Evolutionary conservation across 2,113 vertebrate species (phyloP).

Genomic region (Aegotheles bennettii): DNA sequence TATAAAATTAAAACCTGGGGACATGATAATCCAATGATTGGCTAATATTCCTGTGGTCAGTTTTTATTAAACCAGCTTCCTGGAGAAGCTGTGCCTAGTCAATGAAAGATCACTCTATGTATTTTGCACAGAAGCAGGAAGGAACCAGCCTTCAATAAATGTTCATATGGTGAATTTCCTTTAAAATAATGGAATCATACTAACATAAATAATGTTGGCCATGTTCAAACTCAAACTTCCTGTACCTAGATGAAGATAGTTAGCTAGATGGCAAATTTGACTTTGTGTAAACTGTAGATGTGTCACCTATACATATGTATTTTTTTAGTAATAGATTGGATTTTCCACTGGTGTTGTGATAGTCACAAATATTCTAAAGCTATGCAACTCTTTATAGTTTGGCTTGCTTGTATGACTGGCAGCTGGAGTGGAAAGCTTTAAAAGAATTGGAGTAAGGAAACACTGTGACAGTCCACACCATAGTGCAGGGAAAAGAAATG

Average conservation of each 20-base stretch:
- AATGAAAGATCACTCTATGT: neutral
- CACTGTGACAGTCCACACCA: neutral
- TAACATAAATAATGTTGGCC: neutral
- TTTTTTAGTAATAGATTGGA: neutral
- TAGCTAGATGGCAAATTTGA: neutral
- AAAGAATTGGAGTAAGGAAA: neutral
- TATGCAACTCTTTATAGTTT: neutral
- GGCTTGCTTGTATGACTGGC: neutral
- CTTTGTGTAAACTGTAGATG: neutral
- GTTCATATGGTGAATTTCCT: neutral
- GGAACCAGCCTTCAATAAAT: neutral
- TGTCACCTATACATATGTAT: neutral
- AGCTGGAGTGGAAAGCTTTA: neutral
- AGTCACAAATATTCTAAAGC: neutral
- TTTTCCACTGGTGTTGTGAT: neutral
- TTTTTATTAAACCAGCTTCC: conserved; percentile 7
- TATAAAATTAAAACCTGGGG: conserved; percentile 7
- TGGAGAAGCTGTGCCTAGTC: neutral
- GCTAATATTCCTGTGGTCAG: neutral
- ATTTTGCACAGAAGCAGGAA: neutral
- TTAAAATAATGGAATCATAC: neutral
- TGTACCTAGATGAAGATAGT: neutral
- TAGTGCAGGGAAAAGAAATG: neutral
- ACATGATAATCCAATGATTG: neutral
- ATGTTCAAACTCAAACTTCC: neutral